Evolutionary conservation across 2,888 invertebrate species (phyloP), one percentile per base, ranked within the genome.

Genomic region (Andrena dorsata): DNA sequence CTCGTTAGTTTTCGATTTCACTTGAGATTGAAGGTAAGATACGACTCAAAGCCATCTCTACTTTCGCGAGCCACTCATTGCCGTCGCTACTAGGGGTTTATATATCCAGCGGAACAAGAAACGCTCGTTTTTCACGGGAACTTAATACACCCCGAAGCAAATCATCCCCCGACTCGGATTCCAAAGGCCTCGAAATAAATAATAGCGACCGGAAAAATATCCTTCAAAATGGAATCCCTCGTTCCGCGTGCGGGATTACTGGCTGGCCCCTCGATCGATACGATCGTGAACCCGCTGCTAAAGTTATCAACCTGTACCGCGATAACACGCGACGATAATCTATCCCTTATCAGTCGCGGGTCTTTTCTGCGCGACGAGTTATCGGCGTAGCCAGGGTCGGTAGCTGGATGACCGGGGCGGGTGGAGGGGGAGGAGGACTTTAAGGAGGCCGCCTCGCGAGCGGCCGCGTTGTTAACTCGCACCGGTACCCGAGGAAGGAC

Each of bases 371-470:
- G 2, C 23, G 51, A 51, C 13, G 63, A 35, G 7, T 53, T 35
- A 56, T 73, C 61, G 28, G 8, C 6, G 23, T 5, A 16, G 41
- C 41, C 41, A 35, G 56, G 13, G 8, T 26, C 66, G 28, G 32
- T n/a, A 13, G 8, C 49, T 26, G 28, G n/a, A 10, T 13, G n/a
- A 1, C 20, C 26, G 32, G 10, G 61, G 30, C 13, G 51, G 28
- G 23, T 28, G 80, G 60, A 47, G 28, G 47, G 61, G 80, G 60
- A 66, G 80, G 80, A 60, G 73, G 49, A 26, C n/a, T 32, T 35
- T 80, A 63, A 79, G 49, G 61, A 41, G 73, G 63, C 66, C 47
- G 26, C 41, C 8, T 20, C 53, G 58, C 23, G 20, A 20, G n/a
- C 8, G 16, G 3, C n/a, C 53, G 20, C 49, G 79, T 32, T 66